phyloP scores from a whole-genome alignment of 2,888 invertebrate species.

The Galerucella pusilla region DNA sequence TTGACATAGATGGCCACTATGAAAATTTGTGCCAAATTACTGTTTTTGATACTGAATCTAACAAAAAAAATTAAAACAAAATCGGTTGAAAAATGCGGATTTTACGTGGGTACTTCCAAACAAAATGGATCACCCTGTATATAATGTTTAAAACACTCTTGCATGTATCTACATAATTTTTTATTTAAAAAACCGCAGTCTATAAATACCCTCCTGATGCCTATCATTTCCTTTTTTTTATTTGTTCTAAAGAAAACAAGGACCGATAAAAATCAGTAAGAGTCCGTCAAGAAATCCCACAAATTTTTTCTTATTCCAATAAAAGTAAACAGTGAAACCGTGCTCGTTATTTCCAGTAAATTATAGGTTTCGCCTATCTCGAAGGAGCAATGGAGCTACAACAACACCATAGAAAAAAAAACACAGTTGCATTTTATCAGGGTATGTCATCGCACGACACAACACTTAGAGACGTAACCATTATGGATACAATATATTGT shows the following conservation, averaged over 20 bases:
- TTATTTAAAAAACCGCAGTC: neutral
- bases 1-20: no score
- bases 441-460: slow-evolving; percentile 24
- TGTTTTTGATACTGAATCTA: no score
- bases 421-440: slow-evolving; percentile 31
- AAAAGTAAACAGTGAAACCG: slow-evolving; percentile 43
- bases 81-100: no score
- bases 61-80: no score
- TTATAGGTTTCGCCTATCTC: slow-evolving; percentile 45
- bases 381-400: slow-evolving; percentile 30
- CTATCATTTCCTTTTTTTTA: neutral
- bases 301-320: slow-evolving; percentile 32
- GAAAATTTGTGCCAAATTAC: no score
- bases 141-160: no score
- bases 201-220: neutral
- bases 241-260: slow-evolving; percentile 6
- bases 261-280: slow-evolving; percentile 34
- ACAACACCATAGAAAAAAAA: slow-evolving; percentile 34
- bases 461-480: slow-evolving; percentile 3
- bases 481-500: no score
- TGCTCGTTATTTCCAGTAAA: slow-evolving; percentile 47
- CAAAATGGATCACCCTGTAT: no score
- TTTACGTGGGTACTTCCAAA: no score
- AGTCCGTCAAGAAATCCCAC: slow-evolving; percentile 38
- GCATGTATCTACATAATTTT: no score